Evolutionary conservation across 2,888 invertebrate species (phyloP), one percentile per base, ranked within the genome.

Genomic region (Cosmorhoe ocellata): DNA sequence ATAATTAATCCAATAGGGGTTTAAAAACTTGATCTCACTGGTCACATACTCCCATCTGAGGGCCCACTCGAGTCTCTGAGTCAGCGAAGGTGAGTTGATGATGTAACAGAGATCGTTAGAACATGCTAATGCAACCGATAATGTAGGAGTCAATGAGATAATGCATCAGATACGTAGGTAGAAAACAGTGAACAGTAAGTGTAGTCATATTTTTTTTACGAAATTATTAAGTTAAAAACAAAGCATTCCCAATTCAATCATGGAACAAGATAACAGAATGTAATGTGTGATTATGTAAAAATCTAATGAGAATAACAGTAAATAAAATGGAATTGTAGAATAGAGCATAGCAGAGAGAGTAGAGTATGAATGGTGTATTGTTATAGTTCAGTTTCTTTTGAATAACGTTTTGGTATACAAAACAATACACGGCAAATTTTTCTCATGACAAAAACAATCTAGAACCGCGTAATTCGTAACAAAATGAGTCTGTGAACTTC

Each of bases 61-160:
- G 28, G 38, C 24, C 2, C 24, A 34, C 24, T 26, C 37, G 12
- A 46, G 33, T 24, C 10, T 26, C 48, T 63, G 60, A 64, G 34
- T 63, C 61, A 63, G 46, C 50, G 42, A 10, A 43, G 41, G 38
- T 32, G 33, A 33, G 12, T 30, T 32, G 54, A 33, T 63, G 61
- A 63, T 59, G 61, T 31, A 64, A 63, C 49, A 53, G 55, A 61
- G 59, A 59, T 57, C 54, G 46, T 49, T 36, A 43, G 43, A 44
- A 44, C 43, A 58, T 51, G 50, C 53, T 45, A 54, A 56, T 51
- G 58, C 32, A 10, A 45, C 46, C 38, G 39, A 55, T 50, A 40
- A 52, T 56, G 63, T 53, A 57, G 56, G 54, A 56, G 58, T 44
- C 36, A 34, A 43, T 48, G 48, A 49, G 28, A 41, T 41, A 53